Percentiles rank a stretch among this genome's conserved stretches.
These are phyloP conservation scores for Columba janthina DNA, from an alignment of 2,113 vertebrate genomes.

Conservation along the genomic window DNA sequence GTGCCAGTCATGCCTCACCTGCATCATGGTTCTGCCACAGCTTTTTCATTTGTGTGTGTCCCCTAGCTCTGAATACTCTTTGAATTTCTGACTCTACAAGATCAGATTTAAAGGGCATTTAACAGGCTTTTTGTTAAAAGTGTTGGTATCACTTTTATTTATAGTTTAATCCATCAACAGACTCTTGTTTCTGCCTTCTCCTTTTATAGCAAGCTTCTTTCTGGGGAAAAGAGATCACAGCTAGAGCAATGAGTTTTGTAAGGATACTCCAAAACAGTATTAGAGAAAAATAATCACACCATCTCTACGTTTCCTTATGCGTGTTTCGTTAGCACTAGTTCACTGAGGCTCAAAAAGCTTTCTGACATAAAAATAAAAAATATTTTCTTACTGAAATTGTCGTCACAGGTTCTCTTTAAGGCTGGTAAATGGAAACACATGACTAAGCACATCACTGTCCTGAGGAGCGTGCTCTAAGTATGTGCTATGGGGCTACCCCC, in stretches of 20 bases:
- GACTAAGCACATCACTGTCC: background rate
- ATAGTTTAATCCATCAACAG: constrained; percentile 58
- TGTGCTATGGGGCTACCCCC: background rate
- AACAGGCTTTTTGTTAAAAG: constrained; percentile 39
- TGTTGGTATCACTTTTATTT: constrained; percentile 23
- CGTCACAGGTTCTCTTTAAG: background rate
- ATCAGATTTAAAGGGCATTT: constrained; percentile 36
- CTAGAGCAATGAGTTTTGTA: background rate
- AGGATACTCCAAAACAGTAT: background rate
- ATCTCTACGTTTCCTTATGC: background rate
- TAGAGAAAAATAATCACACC: background rate
- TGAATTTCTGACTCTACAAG: constrained; percentile 1
- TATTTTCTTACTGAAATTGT: background rate
- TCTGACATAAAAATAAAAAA: background rate
- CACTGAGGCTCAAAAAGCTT: background rate
- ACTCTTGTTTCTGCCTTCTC: constrained; percentile 1
- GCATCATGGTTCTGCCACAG: background rate
- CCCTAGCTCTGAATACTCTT: background rate
- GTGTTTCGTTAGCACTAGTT: background rate
- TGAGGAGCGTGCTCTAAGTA: background rate
- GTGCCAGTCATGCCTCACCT: accelerated
- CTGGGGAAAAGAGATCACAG: constrained; percentile 18
- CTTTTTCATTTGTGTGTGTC: background rate
- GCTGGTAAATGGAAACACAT: background rate
- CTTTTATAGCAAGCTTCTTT: background rate